Evolutionary conservation across 2,797 vertebrate genomes (phyloP), one percentile per base, ranked within the genome.

Genomic region (Schizopygopsis pylzovi): DNA sequence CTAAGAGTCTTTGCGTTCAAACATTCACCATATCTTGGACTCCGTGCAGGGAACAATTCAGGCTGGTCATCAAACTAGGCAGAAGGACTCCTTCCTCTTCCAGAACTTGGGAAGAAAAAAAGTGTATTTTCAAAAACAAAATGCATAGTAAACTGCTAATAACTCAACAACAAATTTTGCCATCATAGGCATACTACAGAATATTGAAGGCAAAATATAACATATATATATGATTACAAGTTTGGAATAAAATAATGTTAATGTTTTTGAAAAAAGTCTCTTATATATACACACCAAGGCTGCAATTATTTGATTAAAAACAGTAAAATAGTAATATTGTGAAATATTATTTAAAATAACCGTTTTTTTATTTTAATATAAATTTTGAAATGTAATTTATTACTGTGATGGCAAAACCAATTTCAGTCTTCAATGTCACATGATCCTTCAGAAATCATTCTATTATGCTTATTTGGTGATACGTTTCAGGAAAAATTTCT

Each of bases 11-110:
- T 61, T 54, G 37, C 2, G 15, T 33, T 67, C 33, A 91, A 89
- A 86, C 77, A 87, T 94, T 97, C 93, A 99, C 98, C 97, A 98
- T 97, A 68, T 99, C 98, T 85, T 96, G 94, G 82, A 95, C 93
- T 87, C 96, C 97, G 54, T n/a, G 93, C 4, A 98, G 94, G 20
- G 98, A 98, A 78, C 95, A 96, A 85, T 95, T 96, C 87, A 98
- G 93, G 83, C 96, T 97, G 88, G 92, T 94, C 61, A 90, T 73
- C 10, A 94, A 37, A 80, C 95, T 93, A 87, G 93, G 94, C 83
- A 95, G 78, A 90, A 63, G 86, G 0, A 93, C 63, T 52, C 89
- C 93, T 83, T 92, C 95, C 54, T 89, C 95, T 87, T 93, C 93
- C 91, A 95, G 92, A 49, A 84, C 92, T 94, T 91, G 41, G 22